Conservation (phyloP, 2,113 vertebrate species). For the Oplegnathus fasciatus region DNA sequence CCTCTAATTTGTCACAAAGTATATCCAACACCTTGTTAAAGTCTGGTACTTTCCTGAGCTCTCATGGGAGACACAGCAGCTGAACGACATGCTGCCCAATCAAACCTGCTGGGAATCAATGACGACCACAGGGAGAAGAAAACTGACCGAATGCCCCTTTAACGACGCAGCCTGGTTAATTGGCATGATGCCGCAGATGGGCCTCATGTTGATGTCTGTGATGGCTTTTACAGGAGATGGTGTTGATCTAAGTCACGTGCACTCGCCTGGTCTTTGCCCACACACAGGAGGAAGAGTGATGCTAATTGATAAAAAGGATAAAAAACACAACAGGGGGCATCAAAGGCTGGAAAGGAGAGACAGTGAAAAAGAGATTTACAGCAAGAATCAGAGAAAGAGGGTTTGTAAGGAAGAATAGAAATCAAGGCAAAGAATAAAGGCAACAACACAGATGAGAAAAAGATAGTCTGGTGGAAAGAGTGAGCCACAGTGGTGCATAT, state of each 20-base stretch:
- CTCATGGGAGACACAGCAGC: slow-evolving; percentile 9
- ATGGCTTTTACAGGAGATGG: slow-evolving; percentile 17
- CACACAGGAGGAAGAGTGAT: slow-evolving; percentile 7
- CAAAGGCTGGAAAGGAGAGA: not conserved
- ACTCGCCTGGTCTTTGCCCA: slow-evolving; percentile 7
- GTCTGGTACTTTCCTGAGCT: slow-evolving; percentile 43
- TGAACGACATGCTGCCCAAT: not conserved
- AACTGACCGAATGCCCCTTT: slow-evolving; percentile 22
- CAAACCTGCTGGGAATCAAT: slow-evolving; percentile 6
- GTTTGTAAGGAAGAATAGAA: not conserved
- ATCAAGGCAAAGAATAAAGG: not conserved
- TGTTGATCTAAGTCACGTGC: slow-evolving; percentile 39
- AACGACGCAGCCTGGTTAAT: slow-evolving; percentile 4
- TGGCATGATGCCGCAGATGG: slow-evolving; percentile 29
- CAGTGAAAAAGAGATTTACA: not conserved
- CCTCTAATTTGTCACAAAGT: slow-evolving; percentile 36
- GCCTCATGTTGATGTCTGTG: slow-evolving; percentile 11
- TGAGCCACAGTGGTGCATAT: not conserved
- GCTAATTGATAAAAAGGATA: slow-evolving; percentile 29
- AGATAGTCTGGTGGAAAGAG: not conserved
- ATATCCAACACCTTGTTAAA: slow-evolving; percentile 30
- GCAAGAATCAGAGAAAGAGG: not conserved
- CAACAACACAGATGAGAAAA: not conserved
- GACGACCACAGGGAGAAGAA: not conserved
- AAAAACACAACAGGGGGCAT: slow-evolving; percentile 13